Conservation (phyloP, 2,888 invertebrate species). For the Halictus quadricinctus region DNA sequence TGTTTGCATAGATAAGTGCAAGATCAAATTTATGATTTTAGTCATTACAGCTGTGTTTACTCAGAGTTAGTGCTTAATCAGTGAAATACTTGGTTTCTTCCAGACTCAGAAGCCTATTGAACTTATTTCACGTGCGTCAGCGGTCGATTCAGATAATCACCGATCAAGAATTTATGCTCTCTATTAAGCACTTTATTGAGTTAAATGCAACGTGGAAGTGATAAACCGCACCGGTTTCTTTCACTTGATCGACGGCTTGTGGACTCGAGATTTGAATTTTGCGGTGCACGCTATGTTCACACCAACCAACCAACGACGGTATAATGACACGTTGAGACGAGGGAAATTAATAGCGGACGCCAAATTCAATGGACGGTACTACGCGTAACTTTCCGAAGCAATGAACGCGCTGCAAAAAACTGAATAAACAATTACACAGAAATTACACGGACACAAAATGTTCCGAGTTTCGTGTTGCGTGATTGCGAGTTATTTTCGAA, state of each 20-base stretch:
- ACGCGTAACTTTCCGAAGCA: not conserved
- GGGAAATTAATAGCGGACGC: not conserved
- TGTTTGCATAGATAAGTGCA: not conserved
- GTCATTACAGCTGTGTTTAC: not conserved
- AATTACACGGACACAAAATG: not conserved
- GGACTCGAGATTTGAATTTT: not conserved
- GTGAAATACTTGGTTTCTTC: not conserved
- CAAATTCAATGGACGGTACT: not conserved
- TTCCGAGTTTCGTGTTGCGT: conserved; percentile 2
- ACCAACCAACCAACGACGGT: too few species aligned
- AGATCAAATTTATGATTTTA: not conserved
- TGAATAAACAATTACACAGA: not conserved
- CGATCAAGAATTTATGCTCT: not conserved
- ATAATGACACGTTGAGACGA: not conserved
- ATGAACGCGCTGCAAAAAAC: not conserved
- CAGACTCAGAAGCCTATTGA: not conserved
- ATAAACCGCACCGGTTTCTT: not conserved
- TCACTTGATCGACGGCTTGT: not conserved
- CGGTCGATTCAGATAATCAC: not conserved
- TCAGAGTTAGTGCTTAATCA: not conserved
- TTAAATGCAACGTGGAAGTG: not conserved
- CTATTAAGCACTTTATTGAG: not conserved
- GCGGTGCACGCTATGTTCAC: not conserved
- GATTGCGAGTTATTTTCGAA: not conserved
- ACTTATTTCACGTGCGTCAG: not conserved